phyloP scores from a whole-genome alignment of 2,888 invertebrate species.

The Bhutanitis thaidina region DNA sequence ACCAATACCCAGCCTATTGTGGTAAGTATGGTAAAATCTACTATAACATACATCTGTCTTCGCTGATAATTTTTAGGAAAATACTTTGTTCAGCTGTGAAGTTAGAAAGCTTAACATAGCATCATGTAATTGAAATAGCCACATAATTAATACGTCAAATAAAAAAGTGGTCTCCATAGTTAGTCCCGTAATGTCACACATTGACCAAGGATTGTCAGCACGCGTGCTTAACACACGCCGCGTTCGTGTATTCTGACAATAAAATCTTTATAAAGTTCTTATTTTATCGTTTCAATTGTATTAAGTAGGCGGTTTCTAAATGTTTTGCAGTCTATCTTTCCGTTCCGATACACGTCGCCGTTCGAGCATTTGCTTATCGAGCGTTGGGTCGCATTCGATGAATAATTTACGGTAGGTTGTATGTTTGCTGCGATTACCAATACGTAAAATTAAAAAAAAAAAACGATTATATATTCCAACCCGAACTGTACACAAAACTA shows the following conservation, averaged over 20 bases:
- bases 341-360: constrained; percentile 33
- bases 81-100: too few relatives aligned
- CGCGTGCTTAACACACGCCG: constrained; percentile 33
- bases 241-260: constrained; percentile 23
- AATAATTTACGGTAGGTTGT: constrained; percentile 4
- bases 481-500: too few relatives aligned
- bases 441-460: neutral
- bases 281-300: constrained; percentile 13
- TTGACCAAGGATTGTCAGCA: constrained; percentile 30
- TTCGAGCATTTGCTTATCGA: constrained; percentile 31
- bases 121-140: too few relatives aligned
- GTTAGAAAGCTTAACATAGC: too few relatives aligned
- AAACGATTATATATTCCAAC: too few relatives aligned
- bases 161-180: constrained; percentile 34
- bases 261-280: constrained; percentile 16
- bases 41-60: too few relatives aligned
- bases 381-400: neutral
- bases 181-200: constrained; percentile 29
- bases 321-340: constrained; percentile 36
- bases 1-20: too few relatives aligned
- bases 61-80: too few relatives aligned
- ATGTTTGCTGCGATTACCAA: neutral
- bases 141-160: too few relatives aligned
- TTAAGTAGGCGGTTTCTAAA: constrained; percentile 15
- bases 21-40: too few relatives aligned